A percentile compares a stretch with the other conserved stretches of the same genome.
These are phyloP conservation scores for Ophthalmolycus amberensis DNA, from an alignment of 2,113 vertebrate genomes.

Conservation along the genomic window DNA sequence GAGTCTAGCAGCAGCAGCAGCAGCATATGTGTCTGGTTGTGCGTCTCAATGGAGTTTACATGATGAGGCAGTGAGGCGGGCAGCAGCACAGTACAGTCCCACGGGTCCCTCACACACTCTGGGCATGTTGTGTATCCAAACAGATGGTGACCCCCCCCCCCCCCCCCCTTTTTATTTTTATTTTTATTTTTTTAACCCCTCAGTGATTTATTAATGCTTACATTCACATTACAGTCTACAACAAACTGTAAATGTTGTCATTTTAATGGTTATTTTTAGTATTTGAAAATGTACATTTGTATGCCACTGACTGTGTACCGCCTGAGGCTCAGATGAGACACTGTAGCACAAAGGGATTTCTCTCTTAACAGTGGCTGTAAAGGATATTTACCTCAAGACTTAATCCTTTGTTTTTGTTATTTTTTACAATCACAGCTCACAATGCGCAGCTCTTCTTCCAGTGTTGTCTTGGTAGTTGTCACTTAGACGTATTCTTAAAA, in stretches of 20 bases:
- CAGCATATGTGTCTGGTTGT: conserved; percentile 25
- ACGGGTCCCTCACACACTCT: conserved; percentile 46
- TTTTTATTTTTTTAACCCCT: conserved; percentile 38
- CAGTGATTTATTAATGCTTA: conserved; percentile 39
- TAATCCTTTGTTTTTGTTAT: background rate
- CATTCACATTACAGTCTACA: background rate
- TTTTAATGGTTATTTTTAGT: background rate
- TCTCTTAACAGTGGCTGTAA: background rate
- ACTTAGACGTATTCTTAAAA: conserved; percentile 11
- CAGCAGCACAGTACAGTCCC: conserved; percentile 31
- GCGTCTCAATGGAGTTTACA: conserved; percentile 25
- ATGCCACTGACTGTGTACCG: background rate
- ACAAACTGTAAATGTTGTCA: background rate
- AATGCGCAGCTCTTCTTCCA: background rate
- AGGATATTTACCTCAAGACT: background rate
- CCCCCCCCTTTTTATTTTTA: no score
- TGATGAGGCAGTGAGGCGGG: conserved; percentile 23
- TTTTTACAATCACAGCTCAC: background rate
- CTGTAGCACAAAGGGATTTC: background rate
- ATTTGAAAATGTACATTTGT: background rate
- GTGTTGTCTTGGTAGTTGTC: background rate
- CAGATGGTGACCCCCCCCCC: conserved; percentile 54
- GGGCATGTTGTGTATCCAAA: conserved; percentile 40
- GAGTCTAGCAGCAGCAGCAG: conserved; percentile 31
- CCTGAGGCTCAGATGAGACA: background rate